Conservation (phyloP, 2,113 vertebrate genomes). For the Hyaena hyaena region DNA sequence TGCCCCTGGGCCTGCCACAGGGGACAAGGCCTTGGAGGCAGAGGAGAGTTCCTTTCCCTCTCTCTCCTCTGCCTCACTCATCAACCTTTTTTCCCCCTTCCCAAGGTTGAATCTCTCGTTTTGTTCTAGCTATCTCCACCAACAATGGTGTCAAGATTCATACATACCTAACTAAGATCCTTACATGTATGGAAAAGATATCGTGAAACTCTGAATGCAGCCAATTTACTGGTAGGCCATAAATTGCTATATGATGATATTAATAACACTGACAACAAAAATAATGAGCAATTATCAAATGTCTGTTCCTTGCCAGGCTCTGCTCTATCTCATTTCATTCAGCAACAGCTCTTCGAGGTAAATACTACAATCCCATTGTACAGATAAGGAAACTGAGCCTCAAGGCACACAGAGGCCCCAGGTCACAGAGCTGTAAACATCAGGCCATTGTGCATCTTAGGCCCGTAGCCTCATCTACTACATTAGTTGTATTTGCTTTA, state of each 20-base stretch:
- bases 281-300: neutral
- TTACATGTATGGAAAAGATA: neutral
- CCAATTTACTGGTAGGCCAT: neutral
- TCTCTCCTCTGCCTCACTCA: neutral
- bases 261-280: neutral
- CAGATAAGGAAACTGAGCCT: neutral
- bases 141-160: neutral
- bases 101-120: neutral
- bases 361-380: neutral
- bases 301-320: neutral
- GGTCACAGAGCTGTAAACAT: neutral
- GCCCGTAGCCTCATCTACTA: fast-evolving
- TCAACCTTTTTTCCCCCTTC: neutral
- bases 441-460: neutral
- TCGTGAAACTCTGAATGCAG: slow-evolving; percentile 14
- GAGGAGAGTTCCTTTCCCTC: neutral
- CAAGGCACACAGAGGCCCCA: neutral
- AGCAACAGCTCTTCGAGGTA: neutral
- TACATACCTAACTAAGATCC: neutral
- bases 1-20: neutral
- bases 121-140: neutral
- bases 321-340: neutral
- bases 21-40: neutral
- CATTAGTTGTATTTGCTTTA: neutral
- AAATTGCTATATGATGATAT: neutral